Percentiles rank a stretch among this genome's conserved stretches.
Conservation (phyloP, 92 coral and sea anemone species). For the Isaurus tuberculatus region DNA sequence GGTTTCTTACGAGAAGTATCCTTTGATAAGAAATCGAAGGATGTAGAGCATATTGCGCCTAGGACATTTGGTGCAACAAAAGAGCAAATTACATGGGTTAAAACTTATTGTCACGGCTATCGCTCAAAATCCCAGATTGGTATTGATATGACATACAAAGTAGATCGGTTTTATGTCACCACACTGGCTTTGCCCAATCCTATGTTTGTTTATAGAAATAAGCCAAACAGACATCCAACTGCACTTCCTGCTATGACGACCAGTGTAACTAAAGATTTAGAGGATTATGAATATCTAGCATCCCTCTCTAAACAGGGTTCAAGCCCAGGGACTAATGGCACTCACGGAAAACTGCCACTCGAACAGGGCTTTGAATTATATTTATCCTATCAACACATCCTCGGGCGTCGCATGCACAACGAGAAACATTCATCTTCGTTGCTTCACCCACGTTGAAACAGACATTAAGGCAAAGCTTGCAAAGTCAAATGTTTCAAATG, state of each 20-base stretch:
- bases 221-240: constrained; percentile 55
- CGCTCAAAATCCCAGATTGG: constrained; percentile 40
- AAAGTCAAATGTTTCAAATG: constrained; percentile 17
- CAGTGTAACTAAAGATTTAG: constrained; percentile 53
- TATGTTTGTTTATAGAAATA: constrained; percentile 63
- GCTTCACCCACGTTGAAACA: constrained; percentile 41
- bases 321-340: constrained; percentile 51
- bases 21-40: constrained; percentile 39
- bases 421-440: constrained; percentile 39
- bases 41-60: constrained; percentile 43
- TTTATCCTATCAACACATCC: constrained; percentile 22
- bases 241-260: constrained; percentile 68
- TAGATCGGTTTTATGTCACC: constrained; percentile 68
- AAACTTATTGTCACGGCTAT: constrained; percentile 48
- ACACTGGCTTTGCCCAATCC: constrained; percentile 71
- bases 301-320: constrained; percentile 47
- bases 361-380: constrained; percentile 46
- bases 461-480: constrained; percentile 35
- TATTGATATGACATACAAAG: constrained; percentile 66
- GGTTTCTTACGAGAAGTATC: constrained; percentile 49
- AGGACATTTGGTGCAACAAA: constrained; percentile 66
- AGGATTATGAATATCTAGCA: constrained; percentile 58
- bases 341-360: constrained; percentile 64
- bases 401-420: background rate
- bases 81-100: constrained; percentile 52